Evolutionary conservation across 2,113 vertebrate species (phyloP).

Genomic region (Xenopus laevis): DNA sequence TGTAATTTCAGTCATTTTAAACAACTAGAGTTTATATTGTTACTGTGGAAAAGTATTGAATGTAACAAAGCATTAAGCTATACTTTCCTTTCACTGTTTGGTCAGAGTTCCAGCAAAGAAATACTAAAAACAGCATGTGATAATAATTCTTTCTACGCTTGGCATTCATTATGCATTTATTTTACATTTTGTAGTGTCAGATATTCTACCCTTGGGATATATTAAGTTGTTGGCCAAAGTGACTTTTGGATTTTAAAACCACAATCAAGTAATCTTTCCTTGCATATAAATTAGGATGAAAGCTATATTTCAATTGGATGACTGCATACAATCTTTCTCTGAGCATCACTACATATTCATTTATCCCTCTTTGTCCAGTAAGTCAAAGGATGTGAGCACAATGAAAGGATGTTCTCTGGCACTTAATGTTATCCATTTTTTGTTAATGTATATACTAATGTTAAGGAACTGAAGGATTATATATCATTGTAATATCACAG

Average conservation of each 20-base stretch:
- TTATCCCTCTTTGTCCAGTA: not conserved
- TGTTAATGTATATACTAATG: not conserved
- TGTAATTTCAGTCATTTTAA: too few species aligned
- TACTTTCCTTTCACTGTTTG: too few species aligned
- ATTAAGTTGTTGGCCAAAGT: slow-evolving; percentile 32
- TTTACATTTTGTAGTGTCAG: slow-evolving; percentile 46
- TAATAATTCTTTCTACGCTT: slow-evolving; percentile 3
- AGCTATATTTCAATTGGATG: slow-evolving; percentile 37
- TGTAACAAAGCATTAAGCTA: too few species aligned
- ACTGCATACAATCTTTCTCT: slow-evolving; percentile 10
- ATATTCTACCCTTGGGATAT: slow-evolving; percentile 50
- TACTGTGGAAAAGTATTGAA: too few species aligned
- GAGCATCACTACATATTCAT: not conserved
- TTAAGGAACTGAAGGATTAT: not conserved
- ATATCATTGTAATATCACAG: not conserved
- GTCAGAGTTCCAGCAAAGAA: too few species aligned
- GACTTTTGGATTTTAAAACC: slow-evolving; percentile 46
- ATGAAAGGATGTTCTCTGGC: not conserved
- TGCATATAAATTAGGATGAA: slow-evolving; percentile 45
- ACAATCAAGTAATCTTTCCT: slow-evolving; percentile 36
- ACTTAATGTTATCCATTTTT: slow-evolving; percentile 25
- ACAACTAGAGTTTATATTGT: too few species aligned
- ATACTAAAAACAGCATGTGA: not conserved
- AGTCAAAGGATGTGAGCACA: slow-evolving; percentile 7
- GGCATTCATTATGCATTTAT: slow-evolving; percentile 44